Evolutionary conservation across 2,113 vertebrate species (phyloP).

Genomic region (Suncus etruscus): DNA sequence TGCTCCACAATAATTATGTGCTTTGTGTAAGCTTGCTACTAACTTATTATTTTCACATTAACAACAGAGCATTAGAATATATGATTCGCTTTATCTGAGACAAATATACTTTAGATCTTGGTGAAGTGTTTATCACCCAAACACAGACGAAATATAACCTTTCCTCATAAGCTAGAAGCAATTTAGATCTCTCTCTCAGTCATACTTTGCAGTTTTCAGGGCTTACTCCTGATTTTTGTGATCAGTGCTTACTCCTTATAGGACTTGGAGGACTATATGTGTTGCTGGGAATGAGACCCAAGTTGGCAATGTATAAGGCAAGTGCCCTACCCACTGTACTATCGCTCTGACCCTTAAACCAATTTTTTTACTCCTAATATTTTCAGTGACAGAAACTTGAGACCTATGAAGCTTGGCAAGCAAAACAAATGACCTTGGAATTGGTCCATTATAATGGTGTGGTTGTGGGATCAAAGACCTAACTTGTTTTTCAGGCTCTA

Average conservation of each 20-base stretch:
- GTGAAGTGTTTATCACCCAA: slow-evolving; percentile 51
- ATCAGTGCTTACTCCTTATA: too few species aligned
- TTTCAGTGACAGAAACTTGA: slow-evolving; percentile 35
- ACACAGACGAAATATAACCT: slow-evolving; percentile 32
- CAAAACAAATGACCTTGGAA: background rate
- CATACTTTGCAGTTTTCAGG: too few species aligned
- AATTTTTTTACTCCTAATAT: slow-evolving; percentile 33
- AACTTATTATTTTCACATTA: slow-evolving; percentile 42
- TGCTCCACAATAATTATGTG: slow-evolving; percentile 17
- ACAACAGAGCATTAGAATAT: slow-evolving; percentile 47
- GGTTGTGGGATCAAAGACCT: background rate
- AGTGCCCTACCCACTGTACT: too few species aligned
- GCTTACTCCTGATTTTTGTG: too few species aligned
- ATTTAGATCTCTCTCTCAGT: background rate
- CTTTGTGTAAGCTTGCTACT: slow-evolving; percentile 19
- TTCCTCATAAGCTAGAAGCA: slow-evolving; percentile 10
- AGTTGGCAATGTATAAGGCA: too few species aligned
- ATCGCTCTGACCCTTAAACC: background rate
- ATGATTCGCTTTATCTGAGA: slow-evolving; percentile 13
- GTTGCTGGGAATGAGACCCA: too few species aligned
- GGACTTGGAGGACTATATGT: too few species aligned
- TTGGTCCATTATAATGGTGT: background rate
- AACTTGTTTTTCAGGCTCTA: slow-evolving; percentile 30
- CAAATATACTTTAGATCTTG: slow-evolving; percentile 14
- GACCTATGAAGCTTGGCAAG: slow-evolving; percentile 27